A percentile compares a stretch with the other conserved stretches of the same genome.
Conservation (phyloP, 1,140 invertebrate genomes). For the Papilio helenus region DNA sequence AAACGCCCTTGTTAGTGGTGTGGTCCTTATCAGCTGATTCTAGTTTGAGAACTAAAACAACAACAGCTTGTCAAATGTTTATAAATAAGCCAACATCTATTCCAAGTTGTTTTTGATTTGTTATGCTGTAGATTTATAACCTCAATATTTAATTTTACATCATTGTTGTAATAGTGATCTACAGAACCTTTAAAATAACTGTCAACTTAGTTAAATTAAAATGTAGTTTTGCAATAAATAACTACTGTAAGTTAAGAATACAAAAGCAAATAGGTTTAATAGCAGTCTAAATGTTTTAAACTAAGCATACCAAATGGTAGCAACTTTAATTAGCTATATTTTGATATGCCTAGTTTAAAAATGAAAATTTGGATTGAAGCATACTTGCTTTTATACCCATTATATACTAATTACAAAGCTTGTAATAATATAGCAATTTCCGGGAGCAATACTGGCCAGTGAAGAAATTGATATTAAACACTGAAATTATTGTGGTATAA, state of each 20-base stretch:
- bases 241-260: not conserved
- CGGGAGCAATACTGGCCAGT: not conserved
- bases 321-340: too few relatives aligned
- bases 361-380: too few relatives aligned
- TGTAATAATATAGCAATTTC: not conserved
- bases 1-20: constrained; percentile 57
- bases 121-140: constrained; percentile 43
- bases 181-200: not conserved
- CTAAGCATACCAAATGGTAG: too few relatives aligned
- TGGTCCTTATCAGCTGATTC: constrained; percentile 79
- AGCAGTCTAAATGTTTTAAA: too few relatives aligned
- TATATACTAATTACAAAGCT: too few relatives aligned
- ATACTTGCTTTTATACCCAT: too few relatives aligned
- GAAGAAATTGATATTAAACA: not conserved
- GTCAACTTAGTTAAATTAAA: too few relatives aligned
- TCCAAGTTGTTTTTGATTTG: constrained; percentile 27
- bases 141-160: not conserved
- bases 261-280: too few relatives aligned
- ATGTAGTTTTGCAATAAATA: not conserved
- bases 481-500: not conserved
- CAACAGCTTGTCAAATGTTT: constrained; percentile 61
- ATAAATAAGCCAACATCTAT: constrained; percentile 56
- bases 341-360: too few relatives aligned
- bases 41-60: constrained; percentile 64
- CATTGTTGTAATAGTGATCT: not conserved